Conservation (phyloP, 2,888 invertebrate genomes). For the Pheosia tremula region DNA sequence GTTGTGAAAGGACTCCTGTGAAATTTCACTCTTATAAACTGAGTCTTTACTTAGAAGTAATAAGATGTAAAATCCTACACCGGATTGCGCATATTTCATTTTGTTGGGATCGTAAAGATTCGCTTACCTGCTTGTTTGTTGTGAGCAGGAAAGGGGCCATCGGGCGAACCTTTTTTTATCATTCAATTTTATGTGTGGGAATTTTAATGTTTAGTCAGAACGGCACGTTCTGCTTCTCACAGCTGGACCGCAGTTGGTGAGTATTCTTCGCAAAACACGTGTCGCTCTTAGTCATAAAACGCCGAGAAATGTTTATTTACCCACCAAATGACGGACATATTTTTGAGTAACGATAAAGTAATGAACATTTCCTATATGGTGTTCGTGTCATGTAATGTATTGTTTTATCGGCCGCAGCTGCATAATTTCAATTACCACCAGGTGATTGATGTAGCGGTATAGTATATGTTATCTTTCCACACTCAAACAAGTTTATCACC, state of each 20-base stretch:
- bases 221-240: conserved; percentile 79
- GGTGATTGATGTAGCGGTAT: conserved; percentile 70
- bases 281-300: conserved; percentile 61
- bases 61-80: conserved; percentile 73
- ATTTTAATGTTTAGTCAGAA: conserved; percentile 77
- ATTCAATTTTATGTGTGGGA: conserved; percentile 82
- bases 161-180: conserved; percentile 73
- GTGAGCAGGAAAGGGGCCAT: conserved; percentile 75
- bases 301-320: conserved; percentile 42
- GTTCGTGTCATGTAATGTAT: conserved; percentile 47
- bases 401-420: conserved; percentile 63
- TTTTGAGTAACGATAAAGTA: conserved; percentile 44
- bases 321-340: conserved; percentile 33
- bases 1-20: conserved; percentile 54
- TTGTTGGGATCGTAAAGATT: conserved; percentile 77
- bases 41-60: conserved; percentile 60
- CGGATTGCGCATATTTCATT: conserved; percentile 71
- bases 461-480: conserved; percentile 60
- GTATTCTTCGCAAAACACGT: conserved; percentile 74
- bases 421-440: conserved; percentile 71
- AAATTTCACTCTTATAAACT: conserved; percentile 57
- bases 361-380: conserved; percentile 39
- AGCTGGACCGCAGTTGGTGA: conserved; percentile 76
- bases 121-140: conserved; percentile 84
- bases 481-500: conserved; percentile 73